Base-by-base conservation (phyloP, 2,113 vertebrate genomes). In the Lepidothrix coronata region DNA sequence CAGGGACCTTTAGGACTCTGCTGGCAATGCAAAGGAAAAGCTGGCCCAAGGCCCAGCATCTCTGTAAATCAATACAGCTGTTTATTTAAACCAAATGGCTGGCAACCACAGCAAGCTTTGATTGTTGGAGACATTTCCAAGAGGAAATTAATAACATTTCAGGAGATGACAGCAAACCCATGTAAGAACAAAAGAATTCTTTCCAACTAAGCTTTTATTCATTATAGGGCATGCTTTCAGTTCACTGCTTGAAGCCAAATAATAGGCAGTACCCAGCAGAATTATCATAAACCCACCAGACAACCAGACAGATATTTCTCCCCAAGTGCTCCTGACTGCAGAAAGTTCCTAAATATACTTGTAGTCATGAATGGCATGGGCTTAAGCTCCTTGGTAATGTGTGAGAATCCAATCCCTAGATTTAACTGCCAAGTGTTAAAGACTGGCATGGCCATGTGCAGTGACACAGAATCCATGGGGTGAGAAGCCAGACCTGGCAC, bases 11-110 rank as follows among this genome's bases (percentile, higher is more conserved):
- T 92, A 2, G 0, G 82, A 81, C 68, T 61, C 27, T 14, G 81
- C 57, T 18, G 62, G 57, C 22, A 77, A 68, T 1, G 13, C 31
- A 55, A 61, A 78, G 48, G 31, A 51, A 83, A 84, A 87, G 8
- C 39, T 94, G 91, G 96, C 89, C 71, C 33, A n/a, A 35, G 41
- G 88, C 97, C 94, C 73, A 79, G 79, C 59, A 48, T 54, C 52
- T 70, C 78, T 78, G 86, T 81, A 91, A 93, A 96, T 92, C 95
- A 78, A 92, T 81, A 72, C 49, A 93, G 58, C 70, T 91, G 74
- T 80, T 96, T 95, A 97, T 96, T 96, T 92, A 94, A 97, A 93
- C 82, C 97, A 87, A 95, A 95, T 84, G 92, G 55, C 91, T 93
- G 93, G 89, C 67, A 77, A 82, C 44, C 39, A 77, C 78, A 90